These are phyloP conservation scores for Capromys pilorides DNA, from an alignment of 2,797 vertebrate species.

Conservation along the genomic window DNA sequence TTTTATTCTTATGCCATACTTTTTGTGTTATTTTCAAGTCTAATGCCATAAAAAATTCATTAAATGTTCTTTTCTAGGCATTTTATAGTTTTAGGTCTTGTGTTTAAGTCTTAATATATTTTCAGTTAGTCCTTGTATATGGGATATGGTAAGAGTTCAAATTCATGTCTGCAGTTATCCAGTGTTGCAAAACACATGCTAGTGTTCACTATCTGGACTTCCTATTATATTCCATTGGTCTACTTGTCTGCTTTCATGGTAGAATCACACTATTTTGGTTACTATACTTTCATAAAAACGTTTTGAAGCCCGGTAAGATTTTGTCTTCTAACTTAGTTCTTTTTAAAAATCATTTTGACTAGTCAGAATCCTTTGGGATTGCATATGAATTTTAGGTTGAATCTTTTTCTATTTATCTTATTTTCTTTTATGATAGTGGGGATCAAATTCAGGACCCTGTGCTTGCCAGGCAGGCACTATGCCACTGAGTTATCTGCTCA, in stretches of 20 bases:
- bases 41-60: background rate
- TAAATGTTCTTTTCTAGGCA: background rate
- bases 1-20: background rate
- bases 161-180: background rate
- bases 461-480: no score
- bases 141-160: background rate
- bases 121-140: background rate
- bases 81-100: background rate
- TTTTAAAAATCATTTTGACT: background rate
- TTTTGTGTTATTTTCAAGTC: background rate
- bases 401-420: background rate
- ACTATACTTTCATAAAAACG: background rate
- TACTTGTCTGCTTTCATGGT: background rate
- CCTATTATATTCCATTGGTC: background rate
- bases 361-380: background rate
- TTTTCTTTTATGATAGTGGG: no score
- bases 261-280: background rate
- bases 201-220: background rate
- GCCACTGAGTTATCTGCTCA: no score
- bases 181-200: background rate
- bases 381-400: background rate
- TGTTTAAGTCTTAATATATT: background rate
- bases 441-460: no score
- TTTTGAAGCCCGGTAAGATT: background rate
- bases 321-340: background rate